phyloP scores from a whole-genome alignment of 2,888 invertebrate genomes.

The Eucera pruinosa region DNA sequence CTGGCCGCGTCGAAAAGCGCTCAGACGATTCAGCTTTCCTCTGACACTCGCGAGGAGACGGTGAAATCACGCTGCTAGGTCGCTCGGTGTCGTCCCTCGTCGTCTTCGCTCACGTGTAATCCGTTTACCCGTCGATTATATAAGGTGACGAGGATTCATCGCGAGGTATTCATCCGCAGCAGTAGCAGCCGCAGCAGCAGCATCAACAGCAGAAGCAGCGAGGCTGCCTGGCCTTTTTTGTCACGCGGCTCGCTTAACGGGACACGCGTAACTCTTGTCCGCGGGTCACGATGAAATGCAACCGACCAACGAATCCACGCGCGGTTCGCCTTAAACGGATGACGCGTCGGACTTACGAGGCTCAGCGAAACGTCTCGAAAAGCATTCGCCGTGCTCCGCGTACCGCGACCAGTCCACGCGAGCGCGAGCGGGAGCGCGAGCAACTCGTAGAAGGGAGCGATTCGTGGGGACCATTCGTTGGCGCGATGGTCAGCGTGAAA shows the following conservation, averaged over 20 bases:
- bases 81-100: conserved; percentile 1
- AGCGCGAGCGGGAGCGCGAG: background rate
- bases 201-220: no score
- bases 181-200: no score
- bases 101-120: conserved; percentile 35
- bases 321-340: conserved; percentile 43
- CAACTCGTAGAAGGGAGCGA: background rate
- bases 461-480: background rate
- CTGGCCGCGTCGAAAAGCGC: no score
- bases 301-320: conserved; percentile 9
- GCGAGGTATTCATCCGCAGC: conserved; percentile 17
- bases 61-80: background rate
- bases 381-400: background rate
- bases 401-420: no score
- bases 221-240: conserved; percentile 23
- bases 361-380: background rate
- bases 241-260: conserved; percentile 39
- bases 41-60: background rate
- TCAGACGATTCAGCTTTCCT: background rate
- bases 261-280: conserved; percentile 25
- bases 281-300: conserved; percentile 34
- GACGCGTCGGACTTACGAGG: conserved; percentile 25
- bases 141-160: conserved; percentile 32
- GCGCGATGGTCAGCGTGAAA: background rate
- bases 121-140: conserved; percentile 39